Evolutionary conservation across 1,140 invertebrate genomes (phyloP).

Genomic region (Neodiprion pinetum): DNA sequence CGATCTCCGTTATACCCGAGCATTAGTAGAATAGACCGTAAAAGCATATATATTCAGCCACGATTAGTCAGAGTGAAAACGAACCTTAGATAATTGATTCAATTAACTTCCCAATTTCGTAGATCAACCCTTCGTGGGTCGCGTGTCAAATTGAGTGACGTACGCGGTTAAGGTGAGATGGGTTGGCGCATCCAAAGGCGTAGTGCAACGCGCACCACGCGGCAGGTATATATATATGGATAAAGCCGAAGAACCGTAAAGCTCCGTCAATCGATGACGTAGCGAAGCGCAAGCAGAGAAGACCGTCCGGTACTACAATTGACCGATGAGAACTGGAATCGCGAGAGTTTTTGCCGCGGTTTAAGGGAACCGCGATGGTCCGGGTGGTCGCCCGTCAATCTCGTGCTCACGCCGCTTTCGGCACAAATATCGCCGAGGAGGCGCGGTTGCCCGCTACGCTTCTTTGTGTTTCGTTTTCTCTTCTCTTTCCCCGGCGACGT

Average conservation of each 20-base stretch:
- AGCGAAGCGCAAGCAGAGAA: not conserved
- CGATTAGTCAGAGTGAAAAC: not conserved
- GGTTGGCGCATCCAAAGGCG: not conserved
- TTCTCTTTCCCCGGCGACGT: not conserved
- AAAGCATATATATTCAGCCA: too few species aligned
- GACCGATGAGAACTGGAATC: constrained; percentile 21
- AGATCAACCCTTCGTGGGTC: not conserved
- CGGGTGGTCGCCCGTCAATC: constrained; percentile 50
- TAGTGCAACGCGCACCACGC: too few species aligned
- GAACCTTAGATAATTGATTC: constrained; percentile 1
- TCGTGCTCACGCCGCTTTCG: constrained; percentile 46
- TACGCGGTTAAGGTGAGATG: not conserved
- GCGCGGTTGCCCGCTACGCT: not conserved
- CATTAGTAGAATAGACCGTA: too few species aligned
- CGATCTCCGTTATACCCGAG: too few species aligned
- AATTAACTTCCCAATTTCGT: constrained; percentile 7
- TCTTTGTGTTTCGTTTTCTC: constrained; percentile 22
- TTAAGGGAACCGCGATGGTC: constrained; percentile 33
- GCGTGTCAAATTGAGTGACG: constrained; percentile 6
- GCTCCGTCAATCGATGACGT: not conserved
- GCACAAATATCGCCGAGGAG: constrained; percentile 43
- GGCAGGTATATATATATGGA: too few species aligned
- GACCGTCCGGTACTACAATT: not conserved
- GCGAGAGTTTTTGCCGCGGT: constrained; percentile 31
- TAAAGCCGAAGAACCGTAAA: too few species aligned